A percentile compares a stretch with the other conserved stretches of the same genome.
phyloP scores from a whole-genome alignment of 2,888 invertebrate genomes.

The Sialis fuliginosa region DNA sequence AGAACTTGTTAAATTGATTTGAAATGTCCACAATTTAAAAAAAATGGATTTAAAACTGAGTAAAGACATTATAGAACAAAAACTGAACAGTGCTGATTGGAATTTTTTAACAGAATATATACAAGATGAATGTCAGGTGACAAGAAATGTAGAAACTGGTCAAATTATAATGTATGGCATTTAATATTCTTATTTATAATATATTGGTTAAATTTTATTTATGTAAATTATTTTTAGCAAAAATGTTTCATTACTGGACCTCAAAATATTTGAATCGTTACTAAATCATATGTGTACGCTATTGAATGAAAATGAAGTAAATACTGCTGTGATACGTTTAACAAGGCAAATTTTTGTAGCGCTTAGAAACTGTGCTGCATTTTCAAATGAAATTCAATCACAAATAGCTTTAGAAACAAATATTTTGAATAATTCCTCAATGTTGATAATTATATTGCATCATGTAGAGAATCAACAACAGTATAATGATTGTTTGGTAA shows the following conservation, averaged over 20 bases:
- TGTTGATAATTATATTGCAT: slow-evolving; percentile 28
- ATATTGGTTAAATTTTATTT: no score
- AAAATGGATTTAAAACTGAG: slow-evolving; percentile 33
- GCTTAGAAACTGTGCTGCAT: slow-evolving; percentile 34
- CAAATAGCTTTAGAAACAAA: slow-evolving; percentile 32
- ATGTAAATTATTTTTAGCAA: no score
- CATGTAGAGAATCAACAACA: slow-evolving; percentile 27
- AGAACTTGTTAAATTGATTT: no score
- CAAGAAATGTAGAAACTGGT: slow-evolving; percentile 31
- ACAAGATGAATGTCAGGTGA: slow-evolving; percentile 31
- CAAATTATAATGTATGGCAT: slow-evolving; percentile 28
- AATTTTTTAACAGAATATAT: slow-evolving; percentile 34
- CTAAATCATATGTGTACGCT: no score
- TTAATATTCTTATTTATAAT: neutral
- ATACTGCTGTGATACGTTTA: neutral
- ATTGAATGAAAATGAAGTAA: neutral
- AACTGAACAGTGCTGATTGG: slow-evolving; percentile 33
- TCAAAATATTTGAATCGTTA: no score
- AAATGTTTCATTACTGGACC: no score
- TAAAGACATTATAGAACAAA: slow-evolving; percentile 32
- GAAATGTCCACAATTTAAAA: no score
- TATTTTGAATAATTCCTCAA: slow-evolving; percentile 30
- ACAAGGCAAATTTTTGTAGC: slow-evolving; percentile 30
- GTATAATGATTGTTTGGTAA: slow-evolving; percentile 31
- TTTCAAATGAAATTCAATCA: slow-evolving; percentile 33